Evolutionary conservation across 2,113 vertebrate genomes (phyloP).

Genomic region (Picathartes gymnocephalus): DNA sequence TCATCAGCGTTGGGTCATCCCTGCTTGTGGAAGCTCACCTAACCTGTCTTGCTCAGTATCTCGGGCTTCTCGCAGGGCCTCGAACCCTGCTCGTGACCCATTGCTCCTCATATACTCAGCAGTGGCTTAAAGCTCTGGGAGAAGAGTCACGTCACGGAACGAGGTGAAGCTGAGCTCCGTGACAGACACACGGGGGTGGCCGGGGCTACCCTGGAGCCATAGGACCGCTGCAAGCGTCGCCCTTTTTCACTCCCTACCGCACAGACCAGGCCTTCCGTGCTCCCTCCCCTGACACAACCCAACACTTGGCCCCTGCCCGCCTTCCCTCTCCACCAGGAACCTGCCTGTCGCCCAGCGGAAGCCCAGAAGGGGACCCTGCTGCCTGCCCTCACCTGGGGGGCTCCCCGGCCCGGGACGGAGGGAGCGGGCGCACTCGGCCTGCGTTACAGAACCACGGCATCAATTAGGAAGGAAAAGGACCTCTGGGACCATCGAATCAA

Average conservation of each 20-base stretch:
- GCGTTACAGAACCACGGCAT: neutral
- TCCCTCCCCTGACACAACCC: neutral
- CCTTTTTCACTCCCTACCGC: neutral
- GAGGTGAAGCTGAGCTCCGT: neutral
- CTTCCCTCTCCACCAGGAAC: neutral
- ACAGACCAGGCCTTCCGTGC: neutral
- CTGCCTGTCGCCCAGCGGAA: neutral
- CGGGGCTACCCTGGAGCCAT: accelerated
- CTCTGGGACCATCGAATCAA: neutral
- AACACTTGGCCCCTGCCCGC: too few species aligned
- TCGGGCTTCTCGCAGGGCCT: neutral
- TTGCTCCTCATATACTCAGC: accelerated
- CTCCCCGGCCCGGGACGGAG: too few species aligned
- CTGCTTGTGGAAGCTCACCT: neutral
- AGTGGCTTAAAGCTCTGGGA: neutral
- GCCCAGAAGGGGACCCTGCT: neutral
- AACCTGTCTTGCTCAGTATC: accelerated
- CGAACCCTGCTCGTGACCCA: accelerated
- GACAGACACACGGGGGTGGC: neutral
- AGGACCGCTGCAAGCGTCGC: too few species aligned
- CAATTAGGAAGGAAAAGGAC: neutral
- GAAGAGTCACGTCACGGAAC: neutral
- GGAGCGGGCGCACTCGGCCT: neutral
- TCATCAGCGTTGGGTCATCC: accelerated
- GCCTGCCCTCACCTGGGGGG: neutral